A percentile compares a stretch with the other conserved stretches of the same genome.
Evolutionary conservation across 2,888 invertebrate genomes (phyloP).

Genomic region (Mimas tiliae): DNA sequence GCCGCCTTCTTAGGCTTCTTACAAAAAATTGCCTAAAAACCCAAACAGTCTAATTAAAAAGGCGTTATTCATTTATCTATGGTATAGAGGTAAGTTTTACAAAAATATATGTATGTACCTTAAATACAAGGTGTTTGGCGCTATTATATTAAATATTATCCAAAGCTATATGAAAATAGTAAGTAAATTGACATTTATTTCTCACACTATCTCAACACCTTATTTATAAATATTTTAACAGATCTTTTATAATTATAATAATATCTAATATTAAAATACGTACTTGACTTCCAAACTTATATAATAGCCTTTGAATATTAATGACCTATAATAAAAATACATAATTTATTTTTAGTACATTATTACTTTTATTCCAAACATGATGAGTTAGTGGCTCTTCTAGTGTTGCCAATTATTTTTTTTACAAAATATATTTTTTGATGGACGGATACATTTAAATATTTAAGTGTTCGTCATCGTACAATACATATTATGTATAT

Average conservation of each 20-base stretch:
- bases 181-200: slow-evolving; percentile 25
- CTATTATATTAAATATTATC: slow-evolving; percentile 12
- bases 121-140: not conserved
- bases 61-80: slow-evolving; percentile 6
- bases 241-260: slow-evolving; percentile 23
- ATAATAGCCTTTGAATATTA: slow-evolving; percentile 24
- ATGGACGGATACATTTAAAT: slow-evolving; percentile 52
- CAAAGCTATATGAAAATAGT: slow-evolving; percentile 21
- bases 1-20: not conserved
- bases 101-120: slow-evolving; percentile 9
- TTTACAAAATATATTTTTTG: slow-evolving; percentile 29
- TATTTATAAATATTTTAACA: slow-evolving; percentile 27
- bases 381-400: not conserved
- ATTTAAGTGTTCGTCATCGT: slow-evolving; percentile 21
- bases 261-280: slow-evolving; percentile 23
- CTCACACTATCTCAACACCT: slow-evolving; percentile 17
- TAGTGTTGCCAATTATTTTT: slow-evolving; percentile 13
- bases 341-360: not conserved
- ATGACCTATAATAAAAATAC: slow-evolving; percentile 17
- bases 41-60: not conserved
- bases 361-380: not conserved
- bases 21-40: slow-evolving; percentile 1
- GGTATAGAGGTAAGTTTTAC: slow-evolving; percentile 12
- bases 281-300: slow-evolving; percentile 20
- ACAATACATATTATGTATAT: not conserved